Base-by-base conservation (phyloP, 2,797 vertebrate species). In the Lepidocolaptes lacrymiger region DNA sequence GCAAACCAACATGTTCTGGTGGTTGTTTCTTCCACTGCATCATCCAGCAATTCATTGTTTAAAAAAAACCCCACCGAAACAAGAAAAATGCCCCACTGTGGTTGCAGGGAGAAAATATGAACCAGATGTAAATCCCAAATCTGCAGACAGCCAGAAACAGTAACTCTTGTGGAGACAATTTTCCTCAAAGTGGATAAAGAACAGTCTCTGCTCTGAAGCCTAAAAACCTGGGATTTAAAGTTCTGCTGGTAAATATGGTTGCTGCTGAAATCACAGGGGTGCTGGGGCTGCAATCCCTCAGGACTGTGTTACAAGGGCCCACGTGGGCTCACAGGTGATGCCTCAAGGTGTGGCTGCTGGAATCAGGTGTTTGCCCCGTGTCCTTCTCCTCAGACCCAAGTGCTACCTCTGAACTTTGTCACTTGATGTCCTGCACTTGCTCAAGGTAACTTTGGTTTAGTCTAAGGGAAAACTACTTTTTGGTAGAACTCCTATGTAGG, bases 101-200 rank as follows among this genome's bases (percentile, higher is more conserved):
- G 63, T 67, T 91, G 26, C 9, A 28, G 66, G 52, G 49, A 37
- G 34, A 48, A 82, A 94, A 96, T 85, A 30, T 1, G 55, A 95
- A 93, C 81, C 92, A 94, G 78, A 74, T 92, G 88, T 82, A 87
- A 74, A 87, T 88, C 90, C 80, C 15, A 26, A 30, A 66, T 93
- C 67, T 86, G 36, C 62, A 59, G 85, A 21, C 71, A 88, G 80
- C 77, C 86, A 93, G 88, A 71, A 95, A 87, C 71, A 91, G 74
- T 82, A 89, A 64, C 59, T 95, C 80, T 67, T 39, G 56, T 49
- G 67, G 56, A 95, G 89, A 58, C 41, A 23, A 43, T 46, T 93
- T 69, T 68, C 63, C 77, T 87, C n/a, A 3, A 62, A 93, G 71
- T 49, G 71, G 15, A 32, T 85, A 49, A 92, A 89, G 87, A 37